These are phyloP conservation scores for Nicator chloris DNA, from an alignment of 2,113 vertebrate species.

Conservation along the genomic window DNA sequence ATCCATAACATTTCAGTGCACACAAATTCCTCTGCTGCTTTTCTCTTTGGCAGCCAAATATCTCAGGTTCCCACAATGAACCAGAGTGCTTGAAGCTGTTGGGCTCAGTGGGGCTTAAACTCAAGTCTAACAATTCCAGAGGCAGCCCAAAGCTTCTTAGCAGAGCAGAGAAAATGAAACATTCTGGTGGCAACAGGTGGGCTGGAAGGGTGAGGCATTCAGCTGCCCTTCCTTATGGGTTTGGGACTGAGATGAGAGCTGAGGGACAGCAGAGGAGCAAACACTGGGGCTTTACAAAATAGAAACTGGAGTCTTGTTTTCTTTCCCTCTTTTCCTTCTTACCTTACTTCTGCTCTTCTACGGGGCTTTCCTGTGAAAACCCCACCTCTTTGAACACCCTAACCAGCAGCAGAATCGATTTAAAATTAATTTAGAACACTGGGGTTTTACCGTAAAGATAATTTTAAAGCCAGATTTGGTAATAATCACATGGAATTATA, in stretches of 20 bases:
- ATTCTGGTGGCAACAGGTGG: neutral
- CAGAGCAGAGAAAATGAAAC: neutral
- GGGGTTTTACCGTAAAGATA: neutral
- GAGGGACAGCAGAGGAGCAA: neutral
- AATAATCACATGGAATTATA: fast-evolving
- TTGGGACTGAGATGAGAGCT: neutral
- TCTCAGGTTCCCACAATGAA: neutral
- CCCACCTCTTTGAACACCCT: neutral
- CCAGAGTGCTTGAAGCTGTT: neutral
- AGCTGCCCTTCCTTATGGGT: neutral
- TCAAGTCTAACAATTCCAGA: neutral
- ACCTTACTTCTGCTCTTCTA: neutral
- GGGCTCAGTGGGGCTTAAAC: neutral
- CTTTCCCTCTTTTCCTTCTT: neutral
- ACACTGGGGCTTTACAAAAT: neutral
- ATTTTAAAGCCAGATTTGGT: neutral
- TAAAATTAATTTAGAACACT: neutral
- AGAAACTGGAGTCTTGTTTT: neutral
- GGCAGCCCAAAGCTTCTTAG: neutral
- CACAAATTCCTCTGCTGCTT: neutral
- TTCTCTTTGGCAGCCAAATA: neutral
- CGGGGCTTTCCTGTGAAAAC: neutral
- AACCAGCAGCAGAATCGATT: neutral
- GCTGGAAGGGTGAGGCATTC: neutral
- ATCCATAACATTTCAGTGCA: neutral